phyloP scores from a whole-genome alignment of 2,888 invertebrate species.

The Amblyteles armatorius region DNA sequence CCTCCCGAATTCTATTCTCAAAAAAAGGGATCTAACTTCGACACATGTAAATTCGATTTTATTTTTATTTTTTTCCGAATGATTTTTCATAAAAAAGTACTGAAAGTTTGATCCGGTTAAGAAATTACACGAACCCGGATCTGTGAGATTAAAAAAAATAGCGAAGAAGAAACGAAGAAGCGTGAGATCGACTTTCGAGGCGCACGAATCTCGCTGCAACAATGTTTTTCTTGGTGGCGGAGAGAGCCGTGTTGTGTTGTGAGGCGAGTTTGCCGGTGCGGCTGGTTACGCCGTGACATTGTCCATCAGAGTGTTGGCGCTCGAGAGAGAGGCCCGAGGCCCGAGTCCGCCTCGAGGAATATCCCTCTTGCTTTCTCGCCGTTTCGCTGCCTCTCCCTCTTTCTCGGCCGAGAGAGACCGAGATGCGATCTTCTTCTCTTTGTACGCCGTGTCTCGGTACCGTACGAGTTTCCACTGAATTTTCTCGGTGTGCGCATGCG shows the following conservation, averaged over 20 bases:
- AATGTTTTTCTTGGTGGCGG: conserved; percentile 46
- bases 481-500: neutral
- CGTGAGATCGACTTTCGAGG: conserved; percentile 69
- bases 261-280: conserved; percentile 27
- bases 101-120: neutral
- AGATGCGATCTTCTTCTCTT: conserved; percentile 26
- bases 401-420: neutral
- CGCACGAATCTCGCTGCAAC: conserved; percentile 54
- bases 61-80: too few species aligned
- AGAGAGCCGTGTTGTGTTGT: conserved; percentile 31
- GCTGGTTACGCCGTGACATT: conserved; percentile 49
- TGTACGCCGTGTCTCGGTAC: neutral
- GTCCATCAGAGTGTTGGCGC: conserved; percentile 34
- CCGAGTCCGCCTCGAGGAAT: conserved; percentile 17
- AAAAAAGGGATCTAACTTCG: neutral
- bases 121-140: conserved; percentile 13
- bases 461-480: conserved; percentile 21
- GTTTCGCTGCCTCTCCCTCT: conserved; percentile 9
- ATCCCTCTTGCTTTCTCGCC: neutral
- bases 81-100: too few species aligned
- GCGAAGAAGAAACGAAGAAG: conserved; percentile 3
- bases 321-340: conserved; percentile 7
- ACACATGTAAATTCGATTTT: neutral
- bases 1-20: conserved; percentile 30
- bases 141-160: neutral